Evolutionary conservation across 2,797 vertebrate genomes (phyloP).

Genomic region (Apogon talboti): DNA sequence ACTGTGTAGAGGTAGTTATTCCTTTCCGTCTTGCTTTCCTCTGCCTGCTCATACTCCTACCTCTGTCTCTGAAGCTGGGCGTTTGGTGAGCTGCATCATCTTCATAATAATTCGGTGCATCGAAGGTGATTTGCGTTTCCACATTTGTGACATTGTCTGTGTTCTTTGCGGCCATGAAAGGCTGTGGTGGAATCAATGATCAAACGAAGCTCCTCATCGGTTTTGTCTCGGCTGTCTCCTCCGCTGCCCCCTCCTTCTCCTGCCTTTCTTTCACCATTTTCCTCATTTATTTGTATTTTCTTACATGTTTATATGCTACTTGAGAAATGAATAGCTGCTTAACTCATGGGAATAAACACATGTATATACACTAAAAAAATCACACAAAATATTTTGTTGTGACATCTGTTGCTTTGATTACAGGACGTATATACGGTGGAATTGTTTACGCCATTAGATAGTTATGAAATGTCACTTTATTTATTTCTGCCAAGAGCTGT

Average conservation of each 20-base stretch:
- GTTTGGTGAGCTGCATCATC: constrained; percentile 24
- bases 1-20: constrained; percentile 48
- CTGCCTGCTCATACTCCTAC: constrained; percentile 8
- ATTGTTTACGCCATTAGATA: no score
- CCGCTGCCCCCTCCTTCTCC: constrained; percentile 26
- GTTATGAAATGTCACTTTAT: no score
- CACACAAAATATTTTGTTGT: no score
- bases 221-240: constrained; percentile 38
- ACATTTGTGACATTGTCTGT: constrained; percentile 38
- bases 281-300: constrained; percentile 55
- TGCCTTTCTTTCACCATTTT: constrained; percentile 21
- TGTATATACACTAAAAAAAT: neutral
- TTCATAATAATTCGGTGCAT: constrained; percentile 23
- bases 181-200: constrained; percentile 52
- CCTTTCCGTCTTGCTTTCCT: constrained; percentile 12
- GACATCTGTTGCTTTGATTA: no score
- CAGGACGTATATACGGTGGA: no score
- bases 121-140: constrained; percentile 45
- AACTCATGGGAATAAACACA: constrained; percentile 12
- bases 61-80: constrained; percentile 6
- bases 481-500: no score
- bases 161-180: constrained; percentile 36
- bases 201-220: constrained; percentile 38
- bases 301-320: constrained; percentile 31
- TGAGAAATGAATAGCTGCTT: constrained; percentile 19